phyloP scores from a whole-genome alignment of 2,797 vertebrate species.

The Pempheris klunzingeri region DNA sequence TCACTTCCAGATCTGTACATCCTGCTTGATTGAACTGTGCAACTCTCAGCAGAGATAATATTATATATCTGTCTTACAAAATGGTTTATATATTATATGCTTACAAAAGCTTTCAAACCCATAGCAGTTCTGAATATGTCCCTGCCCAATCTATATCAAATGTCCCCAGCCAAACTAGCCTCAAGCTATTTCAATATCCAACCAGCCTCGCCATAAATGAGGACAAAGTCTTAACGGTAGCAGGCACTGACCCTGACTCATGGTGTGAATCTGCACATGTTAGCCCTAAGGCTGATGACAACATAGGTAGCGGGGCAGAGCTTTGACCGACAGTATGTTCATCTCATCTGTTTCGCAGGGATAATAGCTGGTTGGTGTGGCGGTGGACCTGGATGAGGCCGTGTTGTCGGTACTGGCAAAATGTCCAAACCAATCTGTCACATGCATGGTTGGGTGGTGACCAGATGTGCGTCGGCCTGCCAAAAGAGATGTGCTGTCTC shows the following conservation, averaged over 20 bases:
- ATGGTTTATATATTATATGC: too few relatives aligned
- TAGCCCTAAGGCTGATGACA: slow-evolving; percentile 11
- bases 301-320: neutral
- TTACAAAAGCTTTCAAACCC: too few relatives aligned
- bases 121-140: too few relatives aligned
- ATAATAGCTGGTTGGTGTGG: slow-evolving; percentile 44
- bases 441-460: slow-evolving; percentile 37
- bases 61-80: too few relatives aligned
- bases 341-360: slow-evolving; percentile 30
- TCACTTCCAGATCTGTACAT: too few relatives aligned
- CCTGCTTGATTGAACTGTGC: too few relatives aligned
- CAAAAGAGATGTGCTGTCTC: slow-evolving; percentile 47
- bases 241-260: neutral
- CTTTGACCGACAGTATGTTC: neutral
- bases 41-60: too few relatives aligned
- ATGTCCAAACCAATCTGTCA: slow-evolving; percentile 48
- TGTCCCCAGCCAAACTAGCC: neutral
- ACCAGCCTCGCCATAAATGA: neutral
- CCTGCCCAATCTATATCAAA: neutral
- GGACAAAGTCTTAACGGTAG: neutral
- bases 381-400: slow-evolving; percentile 24
- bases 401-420: slow-evolving; percentile 18
- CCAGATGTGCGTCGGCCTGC: slow-evolving; percentile 38
- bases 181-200: neutral
- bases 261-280: slow-evolving; percentile 7